phyloP scores from a whole-genome alignment of 1,140 invertebrate species.

The Drosophila paulistorum region DNA sequence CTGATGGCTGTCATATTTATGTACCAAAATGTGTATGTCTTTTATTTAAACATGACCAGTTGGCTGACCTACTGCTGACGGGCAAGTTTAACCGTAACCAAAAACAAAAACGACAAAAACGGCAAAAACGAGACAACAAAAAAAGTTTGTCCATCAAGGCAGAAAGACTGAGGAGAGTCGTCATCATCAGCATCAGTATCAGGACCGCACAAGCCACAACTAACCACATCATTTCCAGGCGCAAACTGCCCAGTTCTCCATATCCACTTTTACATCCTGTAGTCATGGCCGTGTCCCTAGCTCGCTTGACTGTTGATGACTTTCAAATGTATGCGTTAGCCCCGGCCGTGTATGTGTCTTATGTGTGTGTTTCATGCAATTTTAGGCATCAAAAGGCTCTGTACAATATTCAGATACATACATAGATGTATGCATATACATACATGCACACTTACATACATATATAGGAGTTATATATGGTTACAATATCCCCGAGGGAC shows the following conservation, averaged over 20 bases:
- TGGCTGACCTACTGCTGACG: slow-evolving; percentile 45
- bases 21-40: slow-evolving; percentile 6
- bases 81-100: slow-evolving; percentile 31
- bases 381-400: slow-evolving; percentile 14
- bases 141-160: slow-evolving; percentile 23
- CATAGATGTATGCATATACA: background rate
- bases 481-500: background rate
- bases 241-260: slow-evolving; percentile 57
- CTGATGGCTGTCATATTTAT: slow-evolving; percentile 9
- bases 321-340: slow-evolving; percentile 30
- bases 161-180: slow-evolving; percentile 18
- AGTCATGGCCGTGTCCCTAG: slow-evolving; percentile 26
- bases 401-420: slow-evolving; percentile 19
- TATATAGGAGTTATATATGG: background rate
- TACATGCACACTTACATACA: background rate
- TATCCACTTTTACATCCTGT: slow-evolving; percentile 17
- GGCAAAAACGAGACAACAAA: slow-evolving; percentile 19
- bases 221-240: slow-evolving; percentile 73
- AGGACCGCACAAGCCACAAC: slow-evolving; percentile 52
- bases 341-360: background rate
- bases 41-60: slow-evolving; percentile 42
- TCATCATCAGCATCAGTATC: slow-evolving; percentile 32
- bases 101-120: background rate
- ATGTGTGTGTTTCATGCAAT: background rate
- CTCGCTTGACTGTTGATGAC: slow-evolving; percentile 19